Conservation (phyloP, 2,113 vertebrate genomes). For the Epinephelus moara region DNA sequence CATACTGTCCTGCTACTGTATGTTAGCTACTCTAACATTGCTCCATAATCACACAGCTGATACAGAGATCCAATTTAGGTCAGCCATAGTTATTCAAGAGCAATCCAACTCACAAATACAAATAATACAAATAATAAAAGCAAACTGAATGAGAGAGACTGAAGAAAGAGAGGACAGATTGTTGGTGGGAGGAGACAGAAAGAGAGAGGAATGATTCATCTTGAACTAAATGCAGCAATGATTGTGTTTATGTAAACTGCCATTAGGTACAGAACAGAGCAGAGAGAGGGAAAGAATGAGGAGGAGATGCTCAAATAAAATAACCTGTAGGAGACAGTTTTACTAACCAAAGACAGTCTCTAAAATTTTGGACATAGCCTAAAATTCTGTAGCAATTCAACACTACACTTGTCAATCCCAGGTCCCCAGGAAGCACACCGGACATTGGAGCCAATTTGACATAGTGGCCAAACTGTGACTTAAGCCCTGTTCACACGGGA, state of each 20-base stretch:
- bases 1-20: neutral
- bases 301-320: neutral
- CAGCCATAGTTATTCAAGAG: too few species aligned
- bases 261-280: neutral
- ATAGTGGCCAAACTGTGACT: too few species aligned
- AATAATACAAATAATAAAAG: neutral
- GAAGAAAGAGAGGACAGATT: conserved; percentile 37
- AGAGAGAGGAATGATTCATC: conserved; percentile 31
- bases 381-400: too few species aligned
- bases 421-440: too few species aligned
- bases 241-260: neutral
- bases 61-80: too few species aligned
- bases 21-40: neutral
- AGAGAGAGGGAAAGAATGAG: neutral
- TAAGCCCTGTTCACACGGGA: too few species aligned
- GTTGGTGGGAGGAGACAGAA: conserved; percentile 58
- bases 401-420: too few species aligned
- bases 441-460: too few species aligned
- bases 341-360: neutral
- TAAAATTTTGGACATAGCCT: neutral
- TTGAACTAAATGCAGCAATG: conserved; percentile 10
- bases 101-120: too few species aligned
- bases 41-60: too few species aligned
- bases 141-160: neutral
- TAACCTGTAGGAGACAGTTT: neutral